Percentiles rank a stretch among this genome's conserved stretches.
Conservation (phyloP, 2,888 invertebrate species). For the Dromius quadrimaculatus region DNA sequence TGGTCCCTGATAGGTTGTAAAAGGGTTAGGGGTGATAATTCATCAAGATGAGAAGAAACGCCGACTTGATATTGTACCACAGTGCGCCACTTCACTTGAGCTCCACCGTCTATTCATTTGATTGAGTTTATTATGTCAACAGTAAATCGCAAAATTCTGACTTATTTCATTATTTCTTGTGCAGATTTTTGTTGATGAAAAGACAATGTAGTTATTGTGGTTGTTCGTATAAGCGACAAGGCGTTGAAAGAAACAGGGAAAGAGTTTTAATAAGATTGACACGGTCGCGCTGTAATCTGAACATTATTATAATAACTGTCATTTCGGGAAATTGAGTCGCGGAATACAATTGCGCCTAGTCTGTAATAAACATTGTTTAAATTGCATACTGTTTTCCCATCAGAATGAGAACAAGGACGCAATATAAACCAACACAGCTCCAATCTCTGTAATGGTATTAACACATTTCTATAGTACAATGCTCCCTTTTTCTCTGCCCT, state of each 20-base stretch:
- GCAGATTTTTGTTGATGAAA: slow-evolving; percentile 15
- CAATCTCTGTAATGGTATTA: slow-evolving; percentile 51
- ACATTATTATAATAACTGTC: slow-evolving; percentile 56
- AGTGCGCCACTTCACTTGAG: neutral
- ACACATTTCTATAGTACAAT: slow-evolving; percentile 49
- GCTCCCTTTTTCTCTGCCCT: slow-evolving; percentile 3
- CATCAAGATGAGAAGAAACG: slow-evolving; percentile 55
- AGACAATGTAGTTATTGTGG: neutral
- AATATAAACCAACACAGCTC: slow-evolving; percentile 50
- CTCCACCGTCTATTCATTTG: neutral
- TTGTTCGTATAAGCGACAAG: neutral
- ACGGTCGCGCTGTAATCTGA: slow-evolving; percentile 23
- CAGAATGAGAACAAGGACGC: slow-evolving; percentile 33
- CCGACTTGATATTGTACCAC: slow-evolving; percentile 24
- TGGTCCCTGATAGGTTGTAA: slow-evolving; percentile 67
- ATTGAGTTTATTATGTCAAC: slow-evolving; percentile 21
- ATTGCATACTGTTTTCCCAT: slow-evolving; percentile 54
- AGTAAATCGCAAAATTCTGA: too few species aligned
- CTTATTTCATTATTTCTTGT: neutral
- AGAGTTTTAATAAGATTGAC: slow-evolving; percentile 52
- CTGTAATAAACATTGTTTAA: slow-evolving; percentile 58
- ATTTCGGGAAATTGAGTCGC: slow-evolving; percentile 56
- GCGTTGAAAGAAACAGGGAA: slow-evolving; percentile 35
- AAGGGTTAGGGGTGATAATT: slow-evolving; percentile 68
- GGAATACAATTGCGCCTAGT: slow-evolving; percentile 55